Conservation (phyloP, 2,797 vertebrate genomes). For the Gila robusta region DNA sequence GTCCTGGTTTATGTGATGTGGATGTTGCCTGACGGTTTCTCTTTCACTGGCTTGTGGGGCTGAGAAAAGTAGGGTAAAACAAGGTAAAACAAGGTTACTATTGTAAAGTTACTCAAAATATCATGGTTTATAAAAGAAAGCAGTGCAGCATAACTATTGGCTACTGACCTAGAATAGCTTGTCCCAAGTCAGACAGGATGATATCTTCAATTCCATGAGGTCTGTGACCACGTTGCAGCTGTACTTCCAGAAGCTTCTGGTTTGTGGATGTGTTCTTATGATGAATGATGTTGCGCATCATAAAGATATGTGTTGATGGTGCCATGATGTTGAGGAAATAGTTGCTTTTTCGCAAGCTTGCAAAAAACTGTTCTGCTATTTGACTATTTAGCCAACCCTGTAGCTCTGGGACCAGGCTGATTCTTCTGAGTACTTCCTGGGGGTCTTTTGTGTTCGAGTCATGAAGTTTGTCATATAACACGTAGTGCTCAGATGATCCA, state of each 20-base stretch:
- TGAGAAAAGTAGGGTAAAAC: background rate
- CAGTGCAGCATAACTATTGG: background rate
- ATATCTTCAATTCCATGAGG: background rate
- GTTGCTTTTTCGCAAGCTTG: background rate
- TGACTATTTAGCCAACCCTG: background rate
- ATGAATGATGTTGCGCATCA: background rate
- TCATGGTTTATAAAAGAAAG: background rate
- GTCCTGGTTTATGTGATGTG: background rate
- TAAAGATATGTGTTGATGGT: background rate
- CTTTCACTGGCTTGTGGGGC: background rate
- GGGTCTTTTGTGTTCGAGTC: slow-evolving; percentile 3
- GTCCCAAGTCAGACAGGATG: slow-evolving; percentile 6
- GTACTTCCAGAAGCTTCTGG: background rate
- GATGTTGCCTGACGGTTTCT: background rate
- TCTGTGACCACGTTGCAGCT: background rate
- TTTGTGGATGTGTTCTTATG: background rate
- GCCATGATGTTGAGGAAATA: background rate
- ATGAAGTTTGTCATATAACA: background rate
- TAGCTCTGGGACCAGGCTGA: slow-evolving; percentile 1
- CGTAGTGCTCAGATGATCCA: background rate
- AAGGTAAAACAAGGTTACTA: background rate
- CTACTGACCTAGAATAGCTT: background rate
- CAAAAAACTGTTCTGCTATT: background rate
- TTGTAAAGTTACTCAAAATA: background rate
- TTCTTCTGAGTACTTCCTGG: background rate